Percentiles rank a stretch among this genome's conserved stretches.
Evolutionary conservation across 2,888 invertebrate species (phyloP).

Genomic region (Balanococcus diminutus): DNA sequence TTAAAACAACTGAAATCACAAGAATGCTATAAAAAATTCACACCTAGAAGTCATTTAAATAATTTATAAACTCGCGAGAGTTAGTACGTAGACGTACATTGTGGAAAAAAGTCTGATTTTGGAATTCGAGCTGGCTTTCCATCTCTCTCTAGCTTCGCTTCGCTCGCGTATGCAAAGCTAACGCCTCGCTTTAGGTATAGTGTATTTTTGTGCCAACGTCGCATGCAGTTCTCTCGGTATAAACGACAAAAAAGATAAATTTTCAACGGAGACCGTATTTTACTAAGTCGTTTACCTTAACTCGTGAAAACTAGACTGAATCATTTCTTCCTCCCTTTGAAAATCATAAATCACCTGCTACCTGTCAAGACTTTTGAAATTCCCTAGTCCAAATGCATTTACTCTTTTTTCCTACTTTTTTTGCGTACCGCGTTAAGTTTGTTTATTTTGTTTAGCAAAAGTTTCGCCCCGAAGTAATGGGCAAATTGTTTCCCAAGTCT

Average conservation of each 20-base stretch:
- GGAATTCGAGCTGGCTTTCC: constrained; percentile 31
- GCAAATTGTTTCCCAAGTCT: constrained; percentile 54
- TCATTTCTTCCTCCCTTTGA: constrained; percentile 48
- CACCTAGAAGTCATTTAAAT: constrained; percentile 51
- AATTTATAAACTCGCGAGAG: constrained; percentile 44
- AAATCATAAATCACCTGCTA: constrained; percentile 55
- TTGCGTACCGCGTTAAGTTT: constrained; percentile 8
- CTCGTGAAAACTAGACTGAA: constrained; percentile 52
- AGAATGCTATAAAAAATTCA: constrained; percentile 50
- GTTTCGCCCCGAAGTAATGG: constrained; percentile 42
- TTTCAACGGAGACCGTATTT: constrained; percentile 51
- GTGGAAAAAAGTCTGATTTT: constrained; percentile 46
- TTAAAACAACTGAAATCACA: constrained; percentile 46
- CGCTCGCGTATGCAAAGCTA: neutral
- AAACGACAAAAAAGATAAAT: constrained; percentile 53
- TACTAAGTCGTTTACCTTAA: constrained; percentile 55
- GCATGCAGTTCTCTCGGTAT: neutral
- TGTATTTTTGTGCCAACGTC: neutral
- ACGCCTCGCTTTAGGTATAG: neutral
- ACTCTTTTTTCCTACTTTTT: constrained; percentile 21
- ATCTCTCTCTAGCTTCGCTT: neutral
- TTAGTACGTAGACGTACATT: neutral
- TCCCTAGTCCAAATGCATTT: constrained; percentile 54
- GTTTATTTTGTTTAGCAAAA: constrained; percentile 50
- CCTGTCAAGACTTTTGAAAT: constrained; percentile 55